A percentile compares a stretch with the other conserved stretches of the same genome.
These are phyloP conservation scores for Meteorus cinctellus DNA, from an alignment of 2,888 invertebrate genomes.

Conservation along the genomic window DNA sequence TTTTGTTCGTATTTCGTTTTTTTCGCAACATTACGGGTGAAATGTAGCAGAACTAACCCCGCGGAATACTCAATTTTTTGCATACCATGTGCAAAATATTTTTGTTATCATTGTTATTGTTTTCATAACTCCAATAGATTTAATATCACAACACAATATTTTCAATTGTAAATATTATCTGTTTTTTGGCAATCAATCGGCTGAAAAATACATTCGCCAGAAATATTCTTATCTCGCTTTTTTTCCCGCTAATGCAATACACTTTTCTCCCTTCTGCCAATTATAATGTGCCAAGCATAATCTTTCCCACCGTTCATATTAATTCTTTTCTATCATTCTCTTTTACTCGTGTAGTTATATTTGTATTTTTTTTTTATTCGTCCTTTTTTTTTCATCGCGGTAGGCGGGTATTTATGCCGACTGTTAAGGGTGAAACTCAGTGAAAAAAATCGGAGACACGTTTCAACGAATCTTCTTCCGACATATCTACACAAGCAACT, in stretches of 20 bases:
- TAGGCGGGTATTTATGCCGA: constrained; percentile 53
- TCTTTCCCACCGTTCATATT: constrained; percentile 15
- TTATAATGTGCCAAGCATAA: constrained; percentile 48
- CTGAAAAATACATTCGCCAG: constrained; percentile 48
- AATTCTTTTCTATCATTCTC: background rate
- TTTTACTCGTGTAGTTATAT: constrained; percentile 5
- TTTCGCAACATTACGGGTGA: background rate
- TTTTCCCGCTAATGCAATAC: background rate
- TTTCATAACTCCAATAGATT: constrained; percentile 22
- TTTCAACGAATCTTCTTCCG: constrained; percentile 27
- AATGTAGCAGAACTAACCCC: constrained; percentile 26
- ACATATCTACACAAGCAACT: background rate
- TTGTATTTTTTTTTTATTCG: constrained; percentile 1
- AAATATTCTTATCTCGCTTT: constrained; percentile 39
- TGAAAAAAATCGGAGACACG: constrained; percentile 50
- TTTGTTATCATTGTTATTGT: constrained; percentile 31
- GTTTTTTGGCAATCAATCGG: too few relatives aligned
- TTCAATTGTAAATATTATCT: too few relatives aligned
- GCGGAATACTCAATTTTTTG: constrained; percentile 37
- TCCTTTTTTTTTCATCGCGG: constrained; percentile 22
- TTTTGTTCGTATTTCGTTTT: background rate
- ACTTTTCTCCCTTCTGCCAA: constrained; percentile 48
- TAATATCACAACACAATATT: background rate
- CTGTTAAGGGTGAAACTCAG: constrained; percentile 48
- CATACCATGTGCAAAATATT: constrained; percentile 44